phyloP scores from a whole-genome alignment of 2,888 invertebrate genomes.

The Idaea dimidiata region DNA sequence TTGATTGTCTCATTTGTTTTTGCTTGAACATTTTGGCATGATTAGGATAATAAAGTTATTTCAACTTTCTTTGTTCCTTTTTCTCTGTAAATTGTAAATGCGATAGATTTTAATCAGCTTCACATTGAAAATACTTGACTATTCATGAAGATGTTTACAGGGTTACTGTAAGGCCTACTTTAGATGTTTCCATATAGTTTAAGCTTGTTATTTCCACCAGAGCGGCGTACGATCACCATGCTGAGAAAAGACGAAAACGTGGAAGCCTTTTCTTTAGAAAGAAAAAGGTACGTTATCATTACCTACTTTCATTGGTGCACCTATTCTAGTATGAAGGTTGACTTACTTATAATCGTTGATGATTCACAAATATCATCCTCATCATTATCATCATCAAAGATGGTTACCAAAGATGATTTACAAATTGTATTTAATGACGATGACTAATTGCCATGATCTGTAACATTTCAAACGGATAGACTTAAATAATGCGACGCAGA shows the following conservation, averaged over 20 bases:
- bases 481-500: too few relatives aligned
- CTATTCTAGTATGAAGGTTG: neutral
- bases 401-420: too few relatives aligned
- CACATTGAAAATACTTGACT: neutral
- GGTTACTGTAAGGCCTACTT: neutral
- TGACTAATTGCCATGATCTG: too few relatives aligned
- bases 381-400: too few relatives aligned
- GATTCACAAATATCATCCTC: too few relatives aligned
- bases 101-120: neutral
- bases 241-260: slow-evolving; percentile 92
- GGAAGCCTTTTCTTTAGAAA: slow-evolving; percentile 95
- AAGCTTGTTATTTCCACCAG: slow-evolving; percentile 45
- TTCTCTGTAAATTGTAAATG: neutral
- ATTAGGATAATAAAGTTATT: slow-evolving; percentile 6
- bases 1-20: slow-evolving; percentile 32
- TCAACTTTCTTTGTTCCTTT: too few relatives aligned
- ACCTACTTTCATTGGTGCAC: neutral
- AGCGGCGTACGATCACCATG: slow-evolving; percentile 85
- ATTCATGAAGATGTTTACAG: neutral
- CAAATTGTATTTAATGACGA: too few relatives aligned
- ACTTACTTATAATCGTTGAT: too few relatives aligned
- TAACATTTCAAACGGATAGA: too few relatives aligned
- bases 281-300: slow-evolving; percentile 84
- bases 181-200: neutral
- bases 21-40: slow-evolving; percentile 20